These are phyloP conservation scores for Mongoloraphidia duomilia DNA, from an alignment of 2,888 invertebrate species.

Conservation along the genomic window DNA sequence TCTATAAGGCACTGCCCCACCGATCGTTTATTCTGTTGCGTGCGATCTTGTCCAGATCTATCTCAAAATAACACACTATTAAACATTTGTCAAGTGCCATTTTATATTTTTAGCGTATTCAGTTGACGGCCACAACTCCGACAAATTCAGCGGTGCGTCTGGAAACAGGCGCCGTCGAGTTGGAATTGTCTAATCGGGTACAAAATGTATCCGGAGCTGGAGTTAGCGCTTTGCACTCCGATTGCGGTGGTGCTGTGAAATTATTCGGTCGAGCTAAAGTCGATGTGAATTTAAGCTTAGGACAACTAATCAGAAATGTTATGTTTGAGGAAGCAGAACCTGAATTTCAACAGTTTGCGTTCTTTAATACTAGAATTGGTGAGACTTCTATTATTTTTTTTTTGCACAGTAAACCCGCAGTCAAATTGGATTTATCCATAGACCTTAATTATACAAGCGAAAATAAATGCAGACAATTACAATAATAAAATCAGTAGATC, in stretches of 20 bases:
- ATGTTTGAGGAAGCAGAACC: conserved; percentile 95
- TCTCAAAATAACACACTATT: too few relatives aligned
- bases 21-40: too few relatives aligned
- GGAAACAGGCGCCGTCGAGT: conserved; percentile 87
- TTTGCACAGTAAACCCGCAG: too few relatives aligned
- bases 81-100: background rate
- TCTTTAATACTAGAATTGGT: conserved; percentile 91
- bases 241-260: conserved; percentile 42
- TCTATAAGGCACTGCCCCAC: too few relatives aligned
- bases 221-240: background rate
- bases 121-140: conserved; percentile 95
- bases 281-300: conserved; percentile 87
- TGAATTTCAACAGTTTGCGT: conserved; percentile 95
- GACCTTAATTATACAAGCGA: too few relatives aligned
- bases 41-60: too few relatives aligned
- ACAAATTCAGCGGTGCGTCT: conserved; percentile 92
- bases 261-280: conserved; percentile 75
- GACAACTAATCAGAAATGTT: conserved; percentile 82
- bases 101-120: conserved; percentile 54
- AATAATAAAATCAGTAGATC: too few relatives aligned
- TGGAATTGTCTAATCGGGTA: conserved; percentile 87
- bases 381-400: conserved; percentile 19
- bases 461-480: too few relatives aligned
- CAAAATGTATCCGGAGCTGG: conserved; percentile 60
- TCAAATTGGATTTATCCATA: too few relatives aligned